Base-by-base conservation (phyloP, 2,113 vertebrate species). In the Lophura nycthemera region DNA sequence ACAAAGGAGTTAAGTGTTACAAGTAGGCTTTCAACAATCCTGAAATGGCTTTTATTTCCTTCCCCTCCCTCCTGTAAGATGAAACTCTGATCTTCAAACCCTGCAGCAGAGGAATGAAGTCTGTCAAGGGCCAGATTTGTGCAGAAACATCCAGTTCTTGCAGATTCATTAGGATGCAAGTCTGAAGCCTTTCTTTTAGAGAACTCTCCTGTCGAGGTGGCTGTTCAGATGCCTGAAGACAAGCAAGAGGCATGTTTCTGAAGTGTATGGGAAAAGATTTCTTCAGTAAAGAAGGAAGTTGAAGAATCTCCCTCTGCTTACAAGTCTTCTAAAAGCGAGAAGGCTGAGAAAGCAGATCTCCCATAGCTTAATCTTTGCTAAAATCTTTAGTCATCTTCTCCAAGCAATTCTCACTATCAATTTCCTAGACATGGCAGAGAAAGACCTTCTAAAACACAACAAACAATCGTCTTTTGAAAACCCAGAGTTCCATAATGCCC, bases 1-100 rank as follows among this genome's bases (percentile, higher is more conserved):
- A 8, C 79, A 76, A 91, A 71, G 34, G 36, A 88, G 69, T 91
- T 84, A 83, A 70, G 69, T 56, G 56, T 88, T 67, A 80, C 48
- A 88, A 83, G 48, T 21, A 92, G 72, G 79, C 61, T 92, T 90
- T 76, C 48, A 65, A 88, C 61, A 32, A 78, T 65, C 91, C 88
- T 81, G 61, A 92, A 93, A 95, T 95, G 90, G 83, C 91, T 96
- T 95, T 72, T 79, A 15, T 57, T 59, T 59, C 56, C 56, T 59
- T 59, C 56, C 56, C 56, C 32, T n/a, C 36, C 34, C 27, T 64
- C 83, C 83, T 0, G 0, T 50, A 88, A 67, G 48, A 43, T 91
- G 83, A 89, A 86, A 43, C 69, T 88, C 54, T 32, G 8, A 29
- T 89, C 87, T 94, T 91, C 88, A 88, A 61, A 88, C 90, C 72